Conservation (phyloP, 2,113 vertebrate genomes). For the Gyps fulvus region DNA sequence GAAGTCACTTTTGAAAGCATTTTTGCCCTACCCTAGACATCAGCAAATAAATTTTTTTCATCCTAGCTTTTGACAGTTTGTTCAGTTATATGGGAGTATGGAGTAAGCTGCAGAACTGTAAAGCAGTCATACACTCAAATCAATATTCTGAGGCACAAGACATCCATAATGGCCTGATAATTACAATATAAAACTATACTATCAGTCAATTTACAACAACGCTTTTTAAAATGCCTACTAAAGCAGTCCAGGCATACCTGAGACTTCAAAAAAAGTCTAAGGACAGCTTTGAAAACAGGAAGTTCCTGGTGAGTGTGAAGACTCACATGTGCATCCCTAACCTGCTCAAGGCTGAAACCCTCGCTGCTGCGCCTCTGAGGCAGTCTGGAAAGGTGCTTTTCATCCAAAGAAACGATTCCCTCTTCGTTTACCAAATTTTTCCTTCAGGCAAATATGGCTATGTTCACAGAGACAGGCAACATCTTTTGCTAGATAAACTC, state of each 20-base stretch:
- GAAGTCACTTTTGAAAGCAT: neutral
- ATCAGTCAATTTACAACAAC: neutral
- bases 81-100: neutral
- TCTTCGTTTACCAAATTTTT: neutral
- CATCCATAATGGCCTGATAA: neutral
- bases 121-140: neutral
- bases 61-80: neutral
- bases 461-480: accelerated
- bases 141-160: neutral
- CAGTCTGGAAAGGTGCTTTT: neutral
- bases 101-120: neutral
- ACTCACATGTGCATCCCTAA: neutral
- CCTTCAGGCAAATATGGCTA: neutral
- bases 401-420: neutral
- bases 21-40: neutral
- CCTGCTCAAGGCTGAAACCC: neutral
- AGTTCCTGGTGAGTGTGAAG: neutral
- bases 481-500: neutral
- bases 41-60: neutral
- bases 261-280: neutral
- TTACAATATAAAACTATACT: neutral
- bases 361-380: neutral
- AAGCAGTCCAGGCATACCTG: neutral
- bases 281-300: neutral
- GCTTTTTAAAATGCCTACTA: neutral